Evolutionary conservation across 2,888 invertebrate genomes (phyloP).

Genomic region (Apamea anceps): DNA sequence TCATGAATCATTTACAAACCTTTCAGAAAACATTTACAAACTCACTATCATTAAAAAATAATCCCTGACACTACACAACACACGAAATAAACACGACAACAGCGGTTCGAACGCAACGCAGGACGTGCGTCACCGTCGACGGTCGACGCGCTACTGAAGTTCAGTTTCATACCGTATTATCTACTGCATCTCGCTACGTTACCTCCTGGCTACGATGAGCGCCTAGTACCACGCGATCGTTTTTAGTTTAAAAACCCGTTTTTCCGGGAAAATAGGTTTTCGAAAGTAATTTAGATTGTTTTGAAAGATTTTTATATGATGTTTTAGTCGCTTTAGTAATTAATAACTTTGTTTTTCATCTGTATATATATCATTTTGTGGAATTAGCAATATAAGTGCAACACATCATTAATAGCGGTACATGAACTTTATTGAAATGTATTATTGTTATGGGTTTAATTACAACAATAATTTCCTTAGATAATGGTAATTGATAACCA

Average conservation of each 20-base stretch:
- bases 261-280: conserved; percentile 67
- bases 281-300: conserved; percentile 27
- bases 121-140: conserved; percentile 79
- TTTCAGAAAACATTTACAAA: conserved; percentile 66
- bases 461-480: background rate
- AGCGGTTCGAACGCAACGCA: conserved; percentile 49
- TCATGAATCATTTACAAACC: conserved; percentile 61
- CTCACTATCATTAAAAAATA: conserved; percentile 57
- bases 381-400: background rate
- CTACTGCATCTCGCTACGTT: conserved; percentile 80
- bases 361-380: background rate
- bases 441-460: background rate
- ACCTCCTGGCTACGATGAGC: conserved; percentile 74
- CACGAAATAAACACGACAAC: conserved; percentile 68
- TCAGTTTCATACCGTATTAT: conserved; percentile 73
- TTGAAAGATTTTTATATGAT: conserved; percentile 1
- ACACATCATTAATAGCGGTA: background rate
- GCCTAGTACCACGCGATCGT: conserved; percentile 77
- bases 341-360: background rate
- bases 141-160: conserved; percentile 84
- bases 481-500: background rate
- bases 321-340: background rate
- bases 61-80: conserved; percentile 66
- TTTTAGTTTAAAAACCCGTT: conserved; percentile 70
- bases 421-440: background rate